phyloP scores from a whole-genome alignment of 1,140 invertebrate species.

The Rhyzopertha dominica region DNA sequence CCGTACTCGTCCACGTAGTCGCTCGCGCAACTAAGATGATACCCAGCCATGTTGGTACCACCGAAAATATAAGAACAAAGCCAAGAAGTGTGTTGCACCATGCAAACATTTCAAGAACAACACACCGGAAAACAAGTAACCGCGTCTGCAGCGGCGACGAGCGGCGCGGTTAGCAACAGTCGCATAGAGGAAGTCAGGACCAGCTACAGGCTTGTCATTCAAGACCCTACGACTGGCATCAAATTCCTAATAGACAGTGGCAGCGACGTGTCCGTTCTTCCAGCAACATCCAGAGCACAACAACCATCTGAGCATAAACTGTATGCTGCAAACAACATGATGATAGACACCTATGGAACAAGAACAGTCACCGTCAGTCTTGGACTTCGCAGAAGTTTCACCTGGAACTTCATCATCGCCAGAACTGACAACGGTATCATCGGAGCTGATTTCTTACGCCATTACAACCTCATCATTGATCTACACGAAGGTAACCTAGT shows the following conservation, averaged over 20 bases:
- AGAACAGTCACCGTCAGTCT: constrained; percentile 11
- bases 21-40: neutral
- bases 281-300: too few species aligned
- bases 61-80: constrained; percentile 19
- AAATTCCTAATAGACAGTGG: constrained; percentile 12
- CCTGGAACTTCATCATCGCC: constrained; percentile 20
- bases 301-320: too few species aligned
- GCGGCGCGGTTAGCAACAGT: too few species aligned
- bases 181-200: too few species aligned
- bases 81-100: constrained; percentile 26
- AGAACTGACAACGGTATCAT: constrained; percentile 15
- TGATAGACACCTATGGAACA: constrained; percentile 14
- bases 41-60: constrained; percentile 29
- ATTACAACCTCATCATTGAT: constrained; percentile 3
- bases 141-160: too few species aligned
- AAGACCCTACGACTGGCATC: neutral
- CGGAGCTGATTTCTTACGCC: constrained; percentile 19
- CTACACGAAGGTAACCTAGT: neutral
- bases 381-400: constrained; percentile 15
- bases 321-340: constrained; percentile 13
- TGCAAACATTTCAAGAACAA: too few species aligned
- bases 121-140: too few species aligned
- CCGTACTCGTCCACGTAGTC: neutral
- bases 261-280: constrained; percentile 7
- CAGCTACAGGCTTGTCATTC: constrained; percentile 3